Evolutionary conservation across 2,888 invertebrate genomes (phyloP).

Genomic region (Caenorhabditis sp.): DNA sequence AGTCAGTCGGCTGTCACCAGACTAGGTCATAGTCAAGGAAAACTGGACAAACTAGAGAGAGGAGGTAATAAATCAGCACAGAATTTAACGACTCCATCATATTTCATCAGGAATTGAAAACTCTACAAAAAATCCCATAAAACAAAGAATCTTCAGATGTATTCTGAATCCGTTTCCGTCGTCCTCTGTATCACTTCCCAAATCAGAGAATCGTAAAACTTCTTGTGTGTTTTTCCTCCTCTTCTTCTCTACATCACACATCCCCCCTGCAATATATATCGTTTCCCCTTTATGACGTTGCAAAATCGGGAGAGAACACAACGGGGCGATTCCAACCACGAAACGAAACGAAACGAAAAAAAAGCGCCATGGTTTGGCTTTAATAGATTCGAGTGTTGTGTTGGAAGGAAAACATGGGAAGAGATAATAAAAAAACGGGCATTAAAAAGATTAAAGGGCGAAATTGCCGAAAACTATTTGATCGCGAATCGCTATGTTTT

Average conservation of each 20-base stretch:
- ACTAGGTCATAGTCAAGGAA: not conserved
- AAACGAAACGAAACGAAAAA: no score
- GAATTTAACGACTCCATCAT: not conserved
- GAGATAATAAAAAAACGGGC: not conserved
- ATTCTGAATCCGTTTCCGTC: not conserved
- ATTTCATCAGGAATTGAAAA: not conserved
- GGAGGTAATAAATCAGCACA: no score
- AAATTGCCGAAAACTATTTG: not conserved
- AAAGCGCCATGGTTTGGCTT: not conserved
- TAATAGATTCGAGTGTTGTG: no score
- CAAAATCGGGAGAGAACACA: conserved; percentile 47
- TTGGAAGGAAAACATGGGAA: not conserved
- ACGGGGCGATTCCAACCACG: not conserved
- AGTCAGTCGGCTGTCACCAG: no score
- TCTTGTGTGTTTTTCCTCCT: not conserved
- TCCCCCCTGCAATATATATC: conserved; percentile 6
- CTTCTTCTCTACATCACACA: conserved; percentile 13
- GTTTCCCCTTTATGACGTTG: conserved; percentile 40
- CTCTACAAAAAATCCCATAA: not conserved
- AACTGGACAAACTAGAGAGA: not conserved
- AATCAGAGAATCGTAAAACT: conserved; percentile 12
- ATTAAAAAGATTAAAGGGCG: not conserved
- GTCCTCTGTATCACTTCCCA: not conserved
- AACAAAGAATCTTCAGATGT: not conserved
- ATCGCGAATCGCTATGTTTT: no score